Conservation (phyloP, 2,888 invertebrate species). For the Plagodis dolabraria region DNA sequence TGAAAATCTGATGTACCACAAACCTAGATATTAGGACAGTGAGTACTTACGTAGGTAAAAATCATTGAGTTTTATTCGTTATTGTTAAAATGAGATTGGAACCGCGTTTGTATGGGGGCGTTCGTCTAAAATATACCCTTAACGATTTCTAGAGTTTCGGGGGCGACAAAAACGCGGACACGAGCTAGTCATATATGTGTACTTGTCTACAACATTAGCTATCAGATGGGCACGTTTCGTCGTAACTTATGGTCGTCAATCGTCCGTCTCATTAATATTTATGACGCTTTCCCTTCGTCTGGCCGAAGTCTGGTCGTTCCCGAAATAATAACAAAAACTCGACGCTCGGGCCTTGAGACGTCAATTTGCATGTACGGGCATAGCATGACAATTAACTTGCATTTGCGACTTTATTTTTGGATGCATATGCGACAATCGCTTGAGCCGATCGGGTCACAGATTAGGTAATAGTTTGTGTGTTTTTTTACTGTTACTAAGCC, state of each 20-base stretch:
- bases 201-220: not conserved
- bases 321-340: constrained; percentile 46
- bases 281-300: constrained; percentile 24
- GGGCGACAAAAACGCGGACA: too few species aligned
- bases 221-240: not conserved
- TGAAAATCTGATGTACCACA: too few species aligned
- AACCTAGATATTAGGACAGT: too few species aligned
- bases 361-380: constrained; percentile 38
- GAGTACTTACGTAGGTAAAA: too few species aligned
- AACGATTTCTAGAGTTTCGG: too few species aligned
- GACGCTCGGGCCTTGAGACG: constrained; percentile 44
- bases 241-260: not conserved
- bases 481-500: too few species aligned
- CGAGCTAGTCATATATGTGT: too few species aligned
- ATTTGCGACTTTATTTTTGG: not conserved
- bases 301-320: constrained; percentile 36
- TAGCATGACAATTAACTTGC: not conserved
- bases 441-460: not conserved
- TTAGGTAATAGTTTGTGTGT: too few species aligned
- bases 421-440: not conserved
- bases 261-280: not conserved
- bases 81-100: too few species aligned
- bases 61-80: too few species aligned
- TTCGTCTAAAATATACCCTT: too few species aligned
- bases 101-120: too few species aligned